phyloP scores from a whole-genome alignment of 35 echinoderm and acorn worm species.

The Chiridota heheva region DNA sequence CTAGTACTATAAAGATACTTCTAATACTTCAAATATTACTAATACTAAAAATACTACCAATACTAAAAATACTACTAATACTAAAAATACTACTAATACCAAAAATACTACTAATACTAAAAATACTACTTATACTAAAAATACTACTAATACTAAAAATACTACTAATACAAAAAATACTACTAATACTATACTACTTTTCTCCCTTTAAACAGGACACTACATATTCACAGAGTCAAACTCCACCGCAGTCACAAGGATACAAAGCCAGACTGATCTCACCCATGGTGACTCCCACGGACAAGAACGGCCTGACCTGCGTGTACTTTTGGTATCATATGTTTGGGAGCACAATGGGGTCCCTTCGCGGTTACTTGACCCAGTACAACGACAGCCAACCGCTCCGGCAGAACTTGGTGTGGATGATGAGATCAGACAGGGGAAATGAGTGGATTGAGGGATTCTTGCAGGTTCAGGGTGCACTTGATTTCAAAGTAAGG shows the following conservation, averaged over 20 bases:
- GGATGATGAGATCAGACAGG: constrained; percentile 35
- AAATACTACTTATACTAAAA: no score
- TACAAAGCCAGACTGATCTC: constrained; percentile 40
- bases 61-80: no score
- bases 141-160: no score
- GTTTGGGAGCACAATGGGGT: constrained; percentile 68
- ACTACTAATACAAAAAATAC: no score
- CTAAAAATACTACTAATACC: no score
- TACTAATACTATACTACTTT: no score
- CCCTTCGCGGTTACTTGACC: constrained; percentile 28
- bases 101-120: no score
- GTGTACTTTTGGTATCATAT: constrained; percentile 94
- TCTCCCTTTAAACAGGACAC: no score
- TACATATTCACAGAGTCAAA: constrained; percentile 68
- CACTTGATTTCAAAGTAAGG: no score
- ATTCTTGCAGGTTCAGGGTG: constrained; percentile 5
- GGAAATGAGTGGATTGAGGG: constrained; percentile 58
- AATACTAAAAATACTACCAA: no score
- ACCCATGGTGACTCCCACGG: constrained; percentile 41
- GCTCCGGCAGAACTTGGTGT: constrained; percentile 15
- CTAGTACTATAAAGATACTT: no score
- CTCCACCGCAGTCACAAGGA: constrained; percentile 34
- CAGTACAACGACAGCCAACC: not conserved
- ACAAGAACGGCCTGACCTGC: constrained; percentile 28
- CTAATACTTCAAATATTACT: no score